A percentile compares a stretch with the other conserved stretches of the same genome.
Conservation (phyloP, 2,888 invertebrate genomes). For the Chrysolina oricalcia region DNA sequence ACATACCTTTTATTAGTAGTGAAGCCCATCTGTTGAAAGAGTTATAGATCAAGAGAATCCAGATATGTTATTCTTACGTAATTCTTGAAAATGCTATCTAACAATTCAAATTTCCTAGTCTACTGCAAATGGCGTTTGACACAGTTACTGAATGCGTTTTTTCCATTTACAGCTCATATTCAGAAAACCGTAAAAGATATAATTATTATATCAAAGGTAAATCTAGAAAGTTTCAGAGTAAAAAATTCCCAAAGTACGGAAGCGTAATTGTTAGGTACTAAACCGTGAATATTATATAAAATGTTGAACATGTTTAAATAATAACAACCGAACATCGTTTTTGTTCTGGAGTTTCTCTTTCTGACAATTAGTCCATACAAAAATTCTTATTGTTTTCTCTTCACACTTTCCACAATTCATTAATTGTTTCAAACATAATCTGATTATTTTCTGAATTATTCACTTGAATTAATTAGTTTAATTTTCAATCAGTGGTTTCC, state of each 20-base stretch:
- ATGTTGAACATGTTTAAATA: conserved; percentile 56
- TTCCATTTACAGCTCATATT: conserved; percentile 19
- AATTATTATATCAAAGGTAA: conserved; percentile 49
- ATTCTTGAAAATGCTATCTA: too few species aligned
- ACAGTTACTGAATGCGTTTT: background rate
- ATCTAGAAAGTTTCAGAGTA: conserved; percentile 52
- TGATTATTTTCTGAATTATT: background rate
- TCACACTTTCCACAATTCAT: conserved; percentile 62
- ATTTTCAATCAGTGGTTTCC: too few species aligned
- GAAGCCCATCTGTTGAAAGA: too few species aligned
- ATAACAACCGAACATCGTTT: conserved; percentile 50
- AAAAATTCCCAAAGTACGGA: conserved; percentile 52
- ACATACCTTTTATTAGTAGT: too few species aligned
- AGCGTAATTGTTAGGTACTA: conserved; percentile 48
- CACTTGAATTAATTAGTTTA: background rate
- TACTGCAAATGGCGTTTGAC: too few species aligned
- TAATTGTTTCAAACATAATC: conserved; percentile 47
- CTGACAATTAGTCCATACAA: conserved; percentile 58
- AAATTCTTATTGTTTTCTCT: conserved; percentile 57
- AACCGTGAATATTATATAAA: conserved; percentile 62
- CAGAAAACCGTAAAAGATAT: conserved; percentile 59
- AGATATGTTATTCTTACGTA: too few species aligned
- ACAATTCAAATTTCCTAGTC: background rate
- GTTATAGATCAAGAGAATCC: too few species aligned
- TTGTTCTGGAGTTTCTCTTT: conserved; percentile 60